A percentile compares a stretch with the other conserved stretches of the same genome.
These are phyloP conservation scores for Drosophila albomicans DNA, from an alignment of 1,140 invertebrate genomes.

Conservation along the genomic window DNA sequence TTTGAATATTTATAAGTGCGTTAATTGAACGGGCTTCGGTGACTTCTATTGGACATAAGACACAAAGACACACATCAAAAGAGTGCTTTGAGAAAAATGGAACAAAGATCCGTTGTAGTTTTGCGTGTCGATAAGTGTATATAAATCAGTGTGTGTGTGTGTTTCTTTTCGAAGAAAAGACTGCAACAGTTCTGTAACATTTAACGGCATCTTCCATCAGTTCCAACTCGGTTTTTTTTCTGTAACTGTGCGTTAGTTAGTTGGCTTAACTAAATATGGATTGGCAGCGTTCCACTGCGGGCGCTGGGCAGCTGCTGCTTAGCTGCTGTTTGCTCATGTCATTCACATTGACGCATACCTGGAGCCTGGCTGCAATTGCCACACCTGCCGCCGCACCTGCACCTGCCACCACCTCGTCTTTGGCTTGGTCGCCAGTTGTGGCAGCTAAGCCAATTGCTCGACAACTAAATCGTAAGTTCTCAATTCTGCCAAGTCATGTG, in stretches of 20 bases:
- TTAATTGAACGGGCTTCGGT: slow-evolving; percentile 25
- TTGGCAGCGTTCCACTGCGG: slow-evolving; percentile 54
- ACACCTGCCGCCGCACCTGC: slow-evolving; percentile 10
- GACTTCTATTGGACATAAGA: not conserved
- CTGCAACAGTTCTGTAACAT: slow-evolving; percentile 33
- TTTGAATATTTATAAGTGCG: slow-evolving; percentile 48
- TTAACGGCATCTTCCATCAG: slow-evolving; percentile 46
- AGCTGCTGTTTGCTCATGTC: slow-evolving; percentile 51
- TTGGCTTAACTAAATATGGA: slow-evolving; percentile 52
- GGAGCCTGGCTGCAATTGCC: slow-evolving; percentile 57
- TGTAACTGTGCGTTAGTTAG: slow-evolving; percentile 22
- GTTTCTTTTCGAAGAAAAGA: not conserved
- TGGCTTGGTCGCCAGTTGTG: slow-evolving; percentile 19
- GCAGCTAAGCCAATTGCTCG: slow-evolving; percentile 37
- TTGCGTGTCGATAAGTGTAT: slow-evolving; percentile 70
- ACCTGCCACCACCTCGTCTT: too few relatives aligned
- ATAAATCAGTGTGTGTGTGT: slow-evolving; percentile 44
- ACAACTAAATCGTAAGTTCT: slow-evolving; percentile 72
- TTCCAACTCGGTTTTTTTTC: not conserved
- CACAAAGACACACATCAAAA: not conserved
- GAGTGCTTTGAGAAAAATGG: slow-evolving; percentile 53
- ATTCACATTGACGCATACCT: slow-evolving; percentile 47
- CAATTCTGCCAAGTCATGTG: slow-evolving; percentile 36
- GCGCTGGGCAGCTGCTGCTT: slow-evolving; percentile 38
- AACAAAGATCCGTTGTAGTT: slow-evolving; percentile 71